Conservation (phyloP, 1,140 invertebrate genomes). For the Drosophila elegans region DNA sequence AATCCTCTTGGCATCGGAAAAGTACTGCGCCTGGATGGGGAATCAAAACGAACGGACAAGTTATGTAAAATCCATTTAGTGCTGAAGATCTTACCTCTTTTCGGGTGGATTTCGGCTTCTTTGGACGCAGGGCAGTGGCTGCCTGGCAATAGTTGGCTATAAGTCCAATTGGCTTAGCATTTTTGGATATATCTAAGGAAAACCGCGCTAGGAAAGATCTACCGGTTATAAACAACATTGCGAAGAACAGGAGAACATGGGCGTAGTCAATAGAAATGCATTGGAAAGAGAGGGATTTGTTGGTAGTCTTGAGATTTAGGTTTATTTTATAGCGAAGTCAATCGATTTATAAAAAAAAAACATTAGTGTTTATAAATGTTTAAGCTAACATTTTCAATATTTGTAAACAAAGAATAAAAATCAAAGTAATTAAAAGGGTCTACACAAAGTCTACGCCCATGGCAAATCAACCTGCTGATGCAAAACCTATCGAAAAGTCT, state of each 20-base stretch:
- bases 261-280: neutral
- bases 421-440: too few species aligned
- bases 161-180: neutral
- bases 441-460: neutral
- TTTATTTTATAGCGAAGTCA: too few species aligned
- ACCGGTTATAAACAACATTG: conserved; percentile 36
- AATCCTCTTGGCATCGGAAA: conserved; percentile 89
- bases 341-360: too few species aligned
- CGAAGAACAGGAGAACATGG: neutral
- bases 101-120: conserved; percentile 68
- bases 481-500: neutral
- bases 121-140: conserved; percentile 66
- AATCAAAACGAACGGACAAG: neutral
- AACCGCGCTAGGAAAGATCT: conserved; percentile 15
- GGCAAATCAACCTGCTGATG: conserved; percentile 4
- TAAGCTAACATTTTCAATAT: too few species aligned
- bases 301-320: too few species aligned
- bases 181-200: conserved; percentile 16
- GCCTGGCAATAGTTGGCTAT: conserved; percentile 51
- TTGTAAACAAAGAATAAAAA: too few species aligned
- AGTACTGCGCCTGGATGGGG: conserved; percentile 86
- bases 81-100: conserved; percentile 54
- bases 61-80: conserved; percentile 42
- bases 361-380: too few species aligned
- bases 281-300: too few species aligned